phyloP scores from a whole-genome alignment of 1,140 invertebrate genomes.

The Hylaeus volcanicus region DNA sequence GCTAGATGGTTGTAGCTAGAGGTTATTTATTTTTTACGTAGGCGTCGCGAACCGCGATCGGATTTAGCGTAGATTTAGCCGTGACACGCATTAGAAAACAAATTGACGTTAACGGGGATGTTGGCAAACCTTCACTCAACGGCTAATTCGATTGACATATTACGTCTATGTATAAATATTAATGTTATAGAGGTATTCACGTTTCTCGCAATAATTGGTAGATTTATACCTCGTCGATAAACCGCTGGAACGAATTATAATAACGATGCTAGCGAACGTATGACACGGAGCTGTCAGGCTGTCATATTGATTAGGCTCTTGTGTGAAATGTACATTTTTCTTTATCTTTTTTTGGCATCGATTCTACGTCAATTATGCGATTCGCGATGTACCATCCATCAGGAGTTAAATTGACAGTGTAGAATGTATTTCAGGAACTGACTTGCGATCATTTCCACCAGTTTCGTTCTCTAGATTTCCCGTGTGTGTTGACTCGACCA shows the following conservation, averaged over 20 bases:
- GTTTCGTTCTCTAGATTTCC: background rate
- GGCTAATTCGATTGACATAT: constrained; percentile 39
- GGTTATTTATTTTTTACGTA: constrained; percentile 64
- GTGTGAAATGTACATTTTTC: background rate
- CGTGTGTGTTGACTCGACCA: background rate
- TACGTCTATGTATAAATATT: constrained; percentile 38
- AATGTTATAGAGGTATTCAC: constrained; percentile 43
- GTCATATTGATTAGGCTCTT: constrained; percentile 4
- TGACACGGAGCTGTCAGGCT: background rate
- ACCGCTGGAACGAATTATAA: background rate
- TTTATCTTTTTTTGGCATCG: background rate
- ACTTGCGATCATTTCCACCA: constrained; percentile 41
- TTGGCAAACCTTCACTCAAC: constrained; percentile 60
- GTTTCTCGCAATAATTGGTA: constrained; percentile 55
- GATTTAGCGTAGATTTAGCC: constrained; percentile 47
- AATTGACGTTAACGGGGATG: constrained; percentile 47
- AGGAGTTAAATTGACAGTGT: background rate
- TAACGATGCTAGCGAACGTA: background rate
- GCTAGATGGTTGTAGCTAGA: constrained; percentile 40
- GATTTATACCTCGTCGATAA: constrained; percentile 47
- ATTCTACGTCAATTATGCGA: background rate
- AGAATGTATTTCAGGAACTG: constrained; percentile 45
- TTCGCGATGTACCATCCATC: constrained; percentile 1
- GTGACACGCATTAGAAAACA: background rate
- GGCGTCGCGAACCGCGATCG: constrained; percentile 39